Base-by-base conservation (phyloP, 2,888 invertebrate genomes). In the Eupsilia transversa region DNA sequence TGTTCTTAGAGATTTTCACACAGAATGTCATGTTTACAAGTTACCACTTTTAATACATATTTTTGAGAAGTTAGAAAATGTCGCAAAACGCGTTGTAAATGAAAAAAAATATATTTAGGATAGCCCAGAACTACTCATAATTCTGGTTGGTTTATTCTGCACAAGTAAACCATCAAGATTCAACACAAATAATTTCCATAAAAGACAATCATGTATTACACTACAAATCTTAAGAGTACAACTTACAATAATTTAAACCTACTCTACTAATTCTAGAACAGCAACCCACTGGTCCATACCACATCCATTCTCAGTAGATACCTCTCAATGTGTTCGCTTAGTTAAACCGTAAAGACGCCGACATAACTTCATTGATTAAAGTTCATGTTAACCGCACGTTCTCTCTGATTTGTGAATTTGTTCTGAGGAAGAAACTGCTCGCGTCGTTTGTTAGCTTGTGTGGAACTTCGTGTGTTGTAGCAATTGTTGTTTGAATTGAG, bases 291-390 rank as follows among this genome's bases (percentile, higher is more conserved):
- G 52, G 52, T 70, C 59, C 69, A 87, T 91, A 80, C 90, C 94
- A 76, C 87, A 88, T 94, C 94, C 90, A 91, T 85, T 81, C 33
- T 17, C 33, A 61, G 81, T 79, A 41, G 70, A 43, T 85, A 82
- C 71, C 84, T 92, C 89, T 43, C 38, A 70, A 85, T 88, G 91
- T 92, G 91, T 92, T 94, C 95, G 95, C 94, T 96, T 95, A 95
- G 96, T 96, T 96, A 95, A 94, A 92, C 93, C 89, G 93, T 94
- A 95, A 95, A 96, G 95, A 94, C 93, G 93, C 96, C 96, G 96
- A 93, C 95, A 94, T 94, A 94, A 95, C 94, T 96, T 95, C 94
- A 95, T 95, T 96, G 95, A 96, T 96, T 96, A 94, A 93, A 93
- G 93, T 94, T 93, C 93, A 94, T 93, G 93, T 94, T 94, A 92